phyloP scores from a whole-genome alignment of 2,888 invertebrate species.

The Apotomis capreana region DNA sequence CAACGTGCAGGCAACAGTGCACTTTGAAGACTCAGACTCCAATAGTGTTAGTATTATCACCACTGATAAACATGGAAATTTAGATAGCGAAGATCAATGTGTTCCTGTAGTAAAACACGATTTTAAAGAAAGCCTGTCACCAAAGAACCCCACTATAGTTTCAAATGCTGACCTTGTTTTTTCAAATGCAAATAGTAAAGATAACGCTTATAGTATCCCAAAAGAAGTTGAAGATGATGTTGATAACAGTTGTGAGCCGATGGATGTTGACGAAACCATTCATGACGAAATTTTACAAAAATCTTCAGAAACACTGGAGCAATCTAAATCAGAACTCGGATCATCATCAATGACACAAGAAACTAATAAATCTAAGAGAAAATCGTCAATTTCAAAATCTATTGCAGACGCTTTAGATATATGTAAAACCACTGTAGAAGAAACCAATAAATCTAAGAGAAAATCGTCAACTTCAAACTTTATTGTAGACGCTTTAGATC shows the following conservation, averaged over 20 bases:
- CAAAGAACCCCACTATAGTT: slow-evolving; percentile 34
- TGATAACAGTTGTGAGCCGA: slow-evolving; percentile 68
- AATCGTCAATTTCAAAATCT: no score
- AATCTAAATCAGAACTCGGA: slow-evolving; percentile 2
- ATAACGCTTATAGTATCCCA: slow-evolving; percentile 18
- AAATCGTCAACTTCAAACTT: slow-evolving; percentile 46
- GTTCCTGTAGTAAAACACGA: slow-evolving; percentile 64
- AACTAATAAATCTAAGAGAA: neutral
- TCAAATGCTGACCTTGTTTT: slow-evolving; percentile 3
- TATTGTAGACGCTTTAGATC: slow-evolving; percentile 3
- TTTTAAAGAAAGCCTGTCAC: slow-evolving; percentile 22
- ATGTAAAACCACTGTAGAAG: slow-evolving; percentile 31
- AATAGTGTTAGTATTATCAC: slow-evolving; percentile 54
- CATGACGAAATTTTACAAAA: slow-evolving; percentile 60
- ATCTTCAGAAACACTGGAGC: slow-evolving; percentile 26
- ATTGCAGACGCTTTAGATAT: no score
- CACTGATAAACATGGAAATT: slow-evolving; percentile 45
- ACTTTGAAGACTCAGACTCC: slow-evolving; percentile 70
- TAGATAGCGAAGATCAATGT: slow-evolving; percentile 67
- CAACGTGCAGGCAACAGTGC: slow-evolving; percentile 56
- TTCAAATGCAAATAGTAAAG: slow-evolving; percentile 36
- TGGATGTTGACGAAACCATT: slow-evolving; percentile 78
- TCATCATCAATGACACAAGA: slow-evolving; percentile 12
- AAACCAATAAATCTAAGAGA: slow-evolving; percentile 45
- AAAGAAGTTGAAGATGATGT: slow-evolving; percentile 25